Percentiles rank a stretch among this genome's conserved stretches.
phyloP scores from a whole-genome alignment of 2,113 vertebrate genomes.

The Vireo altiloquus region DNA sequence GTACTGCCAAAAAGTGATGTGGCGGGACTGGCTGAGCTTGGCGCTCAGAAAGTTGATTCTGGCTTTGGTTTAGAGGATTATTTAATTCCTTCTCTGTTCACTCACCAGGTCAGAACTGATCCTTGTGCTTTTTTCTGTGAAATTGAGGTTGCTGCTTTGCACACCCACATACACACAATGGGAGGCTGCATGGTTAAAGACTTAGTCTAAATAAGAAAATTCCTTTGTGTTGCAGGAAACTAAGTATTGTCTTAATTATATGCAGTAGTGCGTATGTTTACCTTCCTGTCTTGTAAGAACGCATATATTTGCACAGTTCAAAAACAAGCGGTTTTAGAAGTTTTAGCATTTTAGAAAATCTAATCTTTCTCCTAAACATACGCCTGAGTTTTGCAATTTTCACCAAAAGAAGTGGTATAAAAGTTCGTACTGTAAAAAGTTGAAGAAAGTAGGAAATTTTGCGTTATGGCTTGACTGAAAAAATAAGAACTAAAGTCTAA shows the following conservation, averaged over 20 bases:
- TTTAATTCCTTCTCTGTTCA: background rate
- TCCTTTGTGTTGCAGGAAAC: constrained; percentile 12
- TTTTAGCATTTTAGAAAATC: background rate
- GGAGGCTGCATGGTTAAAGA: background rate
- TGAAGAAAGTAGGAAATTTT: background rate
- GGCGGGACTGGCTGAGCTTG: background rate
- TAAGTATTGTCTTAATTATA: constrained; percentile 23
- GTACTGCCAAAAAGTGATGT: background rate
- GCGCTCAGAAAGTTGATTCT: background rate
- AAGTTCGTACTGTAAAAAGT: background rate
- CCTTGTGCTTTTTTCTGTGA: background rate
- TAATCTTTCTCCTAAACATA: background rate
- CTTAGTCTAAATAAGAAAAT: background rate
- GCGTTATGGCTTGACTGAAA: background rate
- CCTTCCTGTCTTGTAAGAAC: background rate
- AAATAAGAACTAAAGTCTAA: background rate
- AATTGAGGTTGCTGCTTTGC: background rate
- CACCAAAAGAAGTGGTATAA: background rate
- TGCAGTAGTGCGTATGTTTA: background rate
- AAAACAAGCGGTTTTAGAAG: background rate
- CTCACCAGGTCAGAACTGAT: background rate
- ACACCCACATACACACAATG: background rate
- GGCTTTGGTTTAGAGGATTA: background rate
- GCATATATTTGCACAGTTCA: background rate
- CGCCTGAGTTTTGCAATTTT: background rate